Base-by-base conservation (phyloP, 2,113 vertebrate species). In the Rallus limicola region DNA sequence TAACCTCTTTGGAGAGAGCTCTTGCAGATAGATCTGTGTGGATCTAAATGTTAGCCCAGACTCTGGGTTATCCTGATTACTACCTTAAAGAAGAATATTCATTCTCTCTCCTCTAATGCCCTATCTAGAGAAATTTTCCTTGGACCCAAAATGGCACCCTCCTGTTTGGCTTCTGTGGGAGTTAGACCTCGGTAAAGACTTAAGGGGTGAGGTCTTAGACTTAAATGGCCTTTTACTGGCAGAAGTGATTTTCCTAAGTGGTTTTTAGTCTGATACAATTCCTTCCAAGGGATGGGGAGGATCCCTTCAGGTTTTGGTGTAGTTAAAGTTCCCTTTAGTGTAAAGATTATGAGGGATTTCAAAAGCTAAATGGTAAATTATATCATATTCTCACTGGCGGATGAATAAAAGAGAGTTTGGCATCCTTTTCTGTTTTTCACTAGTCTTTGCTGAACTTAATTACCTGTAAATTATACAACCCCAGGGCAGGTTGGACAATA, bases 391-490 rank as follows among this genome's bases (percentile, higher is more conserved):
- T 85, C 28, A 69, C 3, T 94, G 79, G 64, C 64, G 90, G 36
- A 83, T 64, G 60, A 84, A 88, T 86, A 90, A 92, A 97, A 86
- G 34, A 60, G 74, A 81, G 16, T n/a, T 83, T 86, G 79, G 56
- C 64, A 86, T 64, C 18, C 20, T 82, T 60, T 81, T 68, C 48
- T 88, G 14, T 64, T 88, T 94, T 87, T 89, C 84, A 71, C 2
- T 75, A 88, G 83, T 80, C 42, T 92, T 92, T 60, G 29, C 48
- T 90, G 64, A 92, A 88, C 52, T 84, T 95, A 88, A 90, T 90
- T 90, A 88, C 68, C 76, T 94, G 68, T 78, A 83, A 92, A 86
- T 96, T 81, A 62, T 52, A 88, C 0, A 26, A 50, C 69, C 31
- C 38, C 26, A 18, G 60, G 86, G 42, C 64, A 75, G 38, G 29